Evolutionary conservation across 1,140 invertebrate genomes (phyloP).

Genomic region (Harlomillsia oculata): DNA sequence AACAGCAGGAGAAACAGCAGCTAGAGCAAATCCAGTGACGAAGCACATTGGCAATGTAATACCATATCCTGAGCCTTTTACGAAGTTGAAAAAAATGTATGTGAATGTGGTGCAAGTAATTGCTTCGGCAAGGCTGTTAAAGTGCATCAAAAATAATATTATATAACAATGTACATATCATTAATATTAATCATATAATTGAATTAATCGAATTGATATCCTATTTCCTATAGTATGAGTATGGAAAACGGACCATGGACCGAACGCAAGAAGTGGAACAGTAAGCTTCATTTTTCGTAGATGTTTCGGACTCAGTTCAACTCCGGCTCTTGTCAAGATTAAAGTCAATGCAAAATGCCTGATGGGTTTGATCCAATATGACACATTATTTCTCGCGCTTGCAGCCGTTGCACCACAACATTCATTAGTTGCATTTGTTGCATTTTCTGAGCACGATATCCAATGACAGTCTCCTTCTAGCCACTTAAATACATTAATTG

Average conservation of each 20-base stretch:
- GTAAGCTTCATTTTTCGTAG: conserved; percentile 25
- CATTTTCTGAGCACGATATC: not conserved
- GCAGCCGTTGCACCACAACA: not conserved
- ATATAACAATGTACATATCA: too few species aligned
- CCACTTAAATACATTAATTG: conserved; percentile 13
- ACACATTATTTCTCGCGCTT: not conserved
- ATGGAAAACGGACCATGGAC: conserved; percentile 13
- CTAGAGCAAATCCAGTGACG: conserved; percentile 58
- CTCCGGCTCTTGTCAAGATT: conserved; percentile 29
- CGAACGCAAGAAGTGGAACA: conserved; percentile 29
- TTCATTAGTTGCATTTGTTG: not conserved
- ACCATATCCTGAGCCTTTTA: too few species aligned
- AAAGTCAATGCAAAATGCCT: conserved; percentile 27
- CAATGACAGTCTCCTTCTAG: not conserved
- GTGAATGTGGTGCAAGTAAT: not conserved
- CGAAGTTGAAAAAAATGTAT: not conserved
- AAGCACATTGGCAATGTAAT: too few species aligned
- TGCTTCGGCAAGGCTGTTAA: not conserved
- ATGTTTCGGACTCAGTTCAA: conserved; percentile 29
- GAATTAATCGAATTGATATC: too few species aligned
- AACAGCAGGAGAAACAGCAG: conserved; percentile 88
- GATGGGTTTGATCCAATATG: conserved; percentile 15
- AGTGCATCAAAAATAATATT: not conserved
- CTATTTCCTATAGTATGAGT: too few species aligned
- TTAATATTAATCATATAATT: too few species aligned